Conservation (phyloP, 1,140 invertebrate species). For the Sitobion miscanthi region DNA sequence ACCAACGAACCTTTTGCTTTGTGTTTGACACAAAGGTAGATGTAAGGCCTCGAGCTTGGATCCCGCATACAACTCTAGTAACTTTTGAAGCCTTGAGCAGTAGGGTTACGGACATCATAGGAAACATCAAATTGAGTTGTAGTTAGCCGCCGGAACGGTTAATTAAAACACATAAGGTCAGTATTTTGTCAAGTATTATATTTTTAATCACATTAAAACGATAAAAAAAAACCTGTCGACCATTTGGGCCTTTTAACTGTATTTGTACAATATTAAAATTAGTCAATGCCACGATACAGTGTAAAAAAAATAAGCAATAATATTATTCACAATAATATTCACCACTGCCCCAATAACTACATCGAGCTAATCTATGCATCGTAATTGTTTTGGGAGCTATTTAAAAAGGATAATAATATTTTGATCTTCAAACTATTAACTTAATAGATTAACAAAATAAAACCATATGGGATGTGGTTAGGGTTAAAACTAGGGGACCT, state of each 20-base stretch:
- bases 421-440: background rate
- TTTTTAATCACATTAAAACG: background rate
- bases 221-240: background rate
- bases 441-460: background rate
- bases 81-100: conserved; percentile 20
- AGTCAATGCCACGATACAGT: background rate
- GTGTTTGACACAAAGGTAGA: conserved; percentile 13
- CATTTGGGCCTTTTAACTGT: background rate
- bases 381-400: background rate
- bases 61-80: background rate
- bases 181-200: background rate
- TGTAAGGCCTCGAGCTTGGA: conserved; percentile 3
- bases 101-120: conserved; percentile 11
- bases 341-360: background rate
- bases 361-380: background rate
- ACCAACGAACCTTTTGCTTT: background rate
- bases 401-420: background rate
- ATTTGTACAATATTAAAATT: background rate
- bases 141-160: background rate
- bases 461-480: background rate
- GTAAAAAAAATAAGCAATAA: background rate
- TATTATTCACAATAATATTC: background rate
- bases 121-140: conserved; percentile 4
- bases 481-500: background rate
- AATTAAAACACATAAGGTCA: conserved; percentile 23